Evolutionary conservation across 1,140 invertebrate genomes (phyloP), one percentile per base, ranked within the genome.

Genomic region (Microplitis demolitor): DNA sequence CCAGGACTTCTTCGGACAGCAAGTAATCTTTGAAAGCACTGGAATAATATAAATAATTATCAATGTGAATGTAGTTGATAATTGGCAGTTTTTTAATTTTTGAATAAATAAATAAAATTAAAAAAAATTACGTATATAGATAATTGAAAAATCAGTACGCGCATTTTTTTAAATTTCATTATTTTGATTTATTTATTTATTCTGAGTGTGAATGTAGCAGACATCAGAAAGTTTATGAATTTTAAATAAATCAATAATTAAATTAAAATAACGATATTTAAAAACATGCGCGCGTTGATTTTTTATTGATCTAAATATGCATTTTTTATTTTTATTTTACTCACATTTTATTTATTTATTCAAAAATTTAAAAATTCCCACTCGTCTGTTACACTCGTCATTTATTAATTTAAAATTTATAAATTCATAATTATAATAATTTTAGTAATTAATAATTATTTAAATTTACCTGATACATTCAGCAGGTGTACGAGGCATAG

Each of bases 401-500:
- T 34, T 75, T 53, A 72, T 37, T 69, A 34, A 14, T 61, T 61
- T 33, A 71, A 39, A 69, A 60, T 54, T 72, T 6, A 53, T 4
- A 37, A 56, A 54, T 51, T 33, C 6, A 71, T 33, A 16, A 66
- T 34, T 24, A 24, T 24, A 24, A 24, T 16, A 16, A 58, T 13
- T 3, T 33, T 54, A 13, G 35, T 63, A 13, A 50, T 69, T 63
- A 64, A n/a, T 24, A 66, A 68, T 24, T 24, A 24, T 54, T 34
- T 24, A 56, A 54, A 68, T 71, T 79, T 85, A 92, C 91, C 78
- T 56, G 66, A 93, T 89, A 58, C 91, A 90, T 82, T 93, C 91
- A 74, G 91, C 85, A 13, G 95, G 95, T 72, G 95, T 90, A 73
- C 89, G 89, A 37, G 95, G 93, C 69, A 94, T 89, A 33, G 89